Conservation (phyloP, 2,113 vertebrate genomes). For the Aythya baeri region DNA sequence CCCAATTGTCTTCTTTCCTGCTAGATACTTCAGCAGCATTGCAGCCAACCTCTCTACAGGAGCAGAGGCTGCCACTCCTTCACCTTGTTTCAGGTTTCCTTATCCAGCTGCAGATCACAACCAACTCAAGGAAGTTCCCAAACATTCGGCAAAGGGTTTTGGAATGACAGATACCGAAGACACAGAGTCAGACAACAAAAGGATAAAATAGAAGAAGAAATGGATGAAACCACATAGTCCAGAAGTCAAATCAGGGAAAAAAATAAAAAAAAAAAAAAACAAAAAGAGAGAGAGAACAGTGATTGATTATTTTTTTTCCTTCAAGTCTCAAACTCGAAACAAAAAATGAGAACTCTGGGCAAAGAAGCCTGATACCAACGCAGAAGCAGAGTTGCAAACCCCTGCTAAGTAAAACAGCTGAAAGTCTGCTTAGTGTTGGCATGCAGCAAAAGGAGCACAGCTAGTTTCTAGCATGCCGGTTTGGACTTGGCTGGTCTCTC, state of each 20-base stretch:
- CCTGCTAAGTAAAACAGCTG: not conserved
- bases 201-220: not conserved
- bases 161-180: too few relatives aligned
- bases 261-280: not conserved
- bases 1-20: not conserved
- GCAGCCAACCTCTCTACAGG: not conserved
- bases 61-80: not conserved
- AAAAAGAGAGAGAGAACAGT: too few relatives aligned
- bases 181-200: not conserved
- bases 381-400: not conserved
- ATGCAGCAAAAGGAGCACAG: not conserved
- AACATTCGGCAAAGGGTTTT: too few relatives aligned
- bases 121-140: not conserved
- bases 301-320: not conserved
- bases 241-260: not conserved
- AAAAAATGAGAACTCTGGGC: too few relatives aligned
- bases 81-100: not conserved
- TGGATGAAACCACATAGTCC: too few relatives aligned
- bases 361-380: not conserved
- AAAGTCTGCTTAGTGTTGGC: not conserved
- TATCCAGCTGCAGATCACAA: not conserved
- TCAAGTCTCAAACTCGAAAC: not conserved
- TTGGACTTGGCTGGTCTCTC: not conserved
- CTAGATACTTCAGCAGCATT: not conserved
- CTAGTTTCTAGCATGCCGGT: not conserved